These are phyloP conservation scores for Oconnorella tubifera DNA, from an alignment of 2,888 invertebrate genomes.

Conservation along the genomic window DNA sequence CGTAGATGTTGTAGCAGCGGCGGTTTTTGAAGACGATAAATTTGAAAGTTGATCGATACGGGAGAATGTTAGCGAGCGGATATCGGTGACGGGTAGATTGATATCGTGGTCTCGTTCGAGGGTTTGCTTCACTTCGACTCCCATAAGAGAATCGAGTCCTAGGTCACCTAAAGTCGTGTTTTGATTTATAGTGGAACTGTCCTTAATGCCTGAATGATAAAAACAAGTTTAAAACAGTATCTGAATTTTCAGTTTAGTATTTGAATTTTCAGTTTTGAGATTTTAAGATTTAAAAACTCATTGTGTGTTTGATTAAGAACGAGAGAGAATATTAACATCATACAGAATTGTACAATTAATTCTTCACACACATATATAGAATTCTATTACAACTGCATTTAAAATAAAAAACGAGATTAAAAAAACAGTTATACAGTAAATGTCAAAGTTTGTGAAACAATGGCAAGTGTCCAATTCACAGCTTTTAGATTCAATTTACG, in stretches of 20 bases:
- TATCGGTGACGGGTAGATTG: slow-evolving; percentile 84
- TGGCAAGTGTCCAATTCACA: no score
- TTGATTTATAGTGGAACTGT: slow-evolving; percentile 72
- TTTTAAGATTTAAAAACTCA: background rate
- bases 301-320: background rate
- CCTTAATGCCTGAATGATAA: slow-evolving; percentile 71
- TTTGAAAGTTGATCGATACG: slow-evolving; percentile 16
- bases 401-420: no score
- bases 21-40: background rate
- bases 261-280: background rate
- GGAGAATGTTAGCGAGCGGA: slow-evolving; percentile 62
- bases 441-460: no score
- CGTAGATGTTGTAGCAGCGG: background rate
- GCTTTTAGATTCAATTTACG: no score
- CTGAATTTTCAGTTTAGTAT: background rate
- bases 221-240: background rate
- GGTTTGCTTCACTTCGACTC: slow-evolving; percentile 95
- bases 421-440: no score
- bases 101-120: slow-evolving; percentile 88
- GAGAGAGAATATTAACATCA: no score
- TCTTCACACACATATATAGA: no score
- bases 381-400: no score
- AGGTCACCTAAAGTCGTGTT: slow-evolving; percentile 82
- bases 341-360: no score
- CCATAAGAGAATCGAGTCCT: slow-evolving; percentile 98